A percentile compares a stretch with the other conserved stretches of the same genome.
Conservation (phyloP, 2,888 invertebrate species). For the Eupelmus urozonus region DNA sequence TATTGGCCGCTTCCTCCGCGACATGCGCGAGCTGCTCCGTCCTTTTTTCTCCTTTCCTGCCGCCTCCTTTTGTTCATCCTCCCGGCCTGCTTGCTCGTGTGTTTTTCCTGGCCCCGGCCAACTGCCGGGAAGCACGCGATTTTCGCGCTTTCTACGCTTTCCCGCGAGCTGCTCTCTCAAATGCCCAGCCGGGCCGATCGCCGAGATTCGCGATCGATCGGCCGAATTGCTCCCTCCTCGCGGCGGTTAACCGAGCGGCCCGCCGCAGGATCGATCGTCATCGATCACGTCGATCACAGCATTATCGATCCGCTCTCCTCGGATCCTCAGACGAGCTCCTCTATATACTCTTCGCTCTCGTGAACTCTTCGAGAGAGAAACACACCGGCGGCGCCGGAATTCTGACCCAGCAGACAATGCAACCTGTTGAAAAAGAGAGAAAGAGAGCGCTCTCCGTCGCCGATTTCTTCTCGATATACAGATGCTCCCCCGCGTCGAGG, state of each 20-base stretch:
- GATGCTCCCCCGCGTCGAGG: too few species aligned
- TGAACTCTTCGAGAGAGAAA: too few species aligned
- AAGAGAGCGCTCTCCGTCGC: too few species aligned
- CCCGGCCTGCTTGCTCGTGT: not conserved
- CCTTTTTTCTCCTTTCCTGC: not conserved
- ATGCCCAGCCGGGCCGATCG: not conserved
- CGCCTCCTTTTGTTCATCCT: not conserved
- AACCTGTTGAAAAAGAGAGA: too few species aligned
- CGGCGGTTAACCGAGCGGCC: conserved; percentile 1
- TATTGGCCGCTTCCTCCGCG: conserved; percentile 6
- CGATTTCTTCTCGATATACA: too few species aligned
- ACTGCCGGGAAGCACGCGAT: conserved; percentile 9
- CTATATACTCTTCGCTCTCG: too few species aligned
- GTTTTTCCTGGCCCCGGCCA: not conserved
- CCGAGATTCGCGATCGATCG: not conserved
- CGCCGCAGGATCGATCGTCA: conserved; percentile 25
- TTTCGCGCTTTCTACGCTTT: conserved; percentile 37
- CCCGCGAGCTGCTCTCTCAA: not conserved
- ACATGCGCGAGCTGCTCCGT: not conserved
- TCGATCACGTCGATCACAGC: conserved; percentile 29
- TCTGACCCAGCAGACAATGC: too few species aligned
- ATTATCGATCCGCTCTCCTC: conserved; percentile 7
- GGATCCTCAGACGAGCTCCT: not conserved
- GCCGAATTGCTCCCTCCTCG: not conserved
- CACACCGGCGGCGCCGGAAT: too few species aligned